Evolutionary conservation across 2,113 vertebrate genomes (phyloP).

Genomic region (Epinephelus moara): DNA sequence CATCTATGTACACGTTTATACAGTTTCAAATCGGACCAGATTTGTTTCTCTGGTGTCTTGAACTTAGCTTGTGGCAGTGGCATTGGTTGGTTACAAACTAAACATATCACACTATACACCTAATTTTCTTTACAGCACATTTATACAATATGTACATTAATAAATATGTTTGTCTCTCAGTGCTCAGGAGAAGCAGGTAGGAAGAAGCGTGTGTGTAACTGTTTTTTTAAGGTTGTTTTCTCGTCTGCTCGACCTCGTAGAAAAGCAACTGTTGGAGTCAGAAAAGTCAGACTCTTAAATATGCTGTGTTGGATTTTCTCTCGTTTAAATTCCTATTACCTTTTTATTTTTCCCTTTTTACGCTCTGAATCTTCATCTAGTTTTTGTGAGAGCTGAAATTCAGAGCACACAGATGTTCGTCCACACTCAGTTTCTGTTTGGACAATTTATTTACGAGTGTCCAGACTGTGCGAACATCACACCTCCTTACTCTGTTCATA

Average conservation of each 20-base stretch:
- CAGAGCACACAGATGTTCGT: not conserved
- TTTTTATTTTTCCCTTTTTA: constrained; percentile 16
- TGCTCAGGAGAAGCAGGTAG: constrained; percentile 28
- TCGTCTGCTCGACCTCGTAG: not conserved
- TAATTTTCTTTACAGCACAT: constrained; percentile 42
- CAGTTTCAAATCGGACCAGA: constrained; percentile 7
- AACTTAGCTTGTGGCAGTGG: constrained; percentile 38
- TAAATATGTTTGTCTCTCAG: constrained; percentile 70
- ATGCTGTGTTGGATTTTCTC: not conserved
- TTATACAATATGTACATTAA: constrained; percentile 75
- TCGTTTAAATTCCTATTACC: not conserved
- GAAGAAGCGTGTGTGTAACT: not conserved
- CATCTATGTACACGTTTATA: constrained; percentile 50
- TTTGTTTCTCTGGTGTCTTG: constrained; percentile 19
- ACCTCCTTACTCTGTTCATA: constrained; percentile 51
- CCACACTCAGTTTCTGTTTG: not conserved
- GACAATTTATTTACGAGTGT: not conserved
- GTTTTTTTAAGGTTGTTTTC: not conserved
- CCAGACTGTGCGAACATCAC: not conserved
- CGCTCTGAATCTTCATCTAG: not conserved
- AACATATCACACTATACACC: constrained; percentile 38
- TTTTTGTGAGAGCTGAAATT: constrained; percentile 6
- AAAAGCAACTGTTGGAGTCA: not conserved
- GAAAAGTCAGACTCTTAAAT: constrained; percentile 13
- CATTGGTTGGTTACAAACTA: constrained; percentile 36